Percentiles rank a stretch among this genome's conserved stretches.
Evolutionary conservation across 2,797 vertebrate species (phyloP).

Genomic region (Eleutherodactylus coqui): DNA sequence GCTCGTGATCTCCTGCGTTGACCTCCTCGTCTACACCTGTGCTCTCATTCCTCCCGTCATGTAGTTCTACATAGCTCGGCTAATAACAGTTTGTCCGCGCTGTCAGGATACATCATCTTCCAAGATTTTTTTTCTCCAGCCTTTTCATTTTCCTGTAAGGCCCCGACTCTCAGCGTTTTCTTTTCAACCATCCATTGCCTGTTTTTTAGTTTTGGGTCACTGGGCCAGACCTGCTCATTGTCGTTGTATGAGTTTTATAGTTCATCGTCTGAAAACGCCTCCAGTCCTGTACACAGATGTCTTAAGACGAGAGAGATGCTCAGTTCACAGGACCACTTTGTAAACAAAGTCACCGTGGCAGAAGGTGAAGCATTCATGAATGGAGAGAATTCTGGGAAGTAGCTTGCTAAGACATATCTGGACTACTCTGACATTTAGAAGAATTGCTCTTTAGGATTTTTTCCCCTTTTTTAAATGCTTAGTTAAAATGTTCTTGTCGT

Average conservation of each 20-base stretch:
- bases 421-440: slow-evolving; percentile 77
- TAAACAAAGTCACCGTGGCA: slow-evolving; percentile 70
- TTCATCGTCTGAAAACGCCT: slow-evolving; percentile 67
- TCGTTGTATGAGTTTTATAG: slow-evolving; percentile 66
- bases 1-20: slow-evolving; percentile 53
- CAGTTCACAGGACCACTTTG: slow-evolving; percentile 68
- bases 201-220: slow-evolving; percentile 77
- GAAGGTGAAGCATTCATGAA: slow-evolving; percentile 75
- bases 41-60: slow-evolving; percentile 69
- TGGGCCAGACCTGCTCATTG: slow-evolving; percentile 71
- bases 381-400: slow-evolving; percentile 64
- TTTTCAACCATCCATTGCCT: slow-evolving; percentile 66
- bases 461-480: not conserved
- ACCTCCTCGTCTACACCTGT: slow-evolving; percentile 69
- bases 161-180: slow-evolving; percentile 24
- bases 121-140: slow-evolving; percentile 69
- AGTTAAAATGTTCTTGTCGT: not conserved
- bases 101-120: slow-evolving; percentile 83
- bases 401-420: slow-evolving; percentile 71
- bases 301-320: slow-evolving; percentile 70
- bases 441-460: slow-evolving; percentile 67
- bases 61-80: slow-evolving; percentile 60
- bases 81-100: slow-evolving; percentile 76
- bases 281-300: slow-evolving; percentile 70
- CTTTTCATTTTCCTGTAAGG: slow-evolving; percentile 66